Evolutionary conservation across 2,113 vertebrate genomes (phyloP), one percentile per base, ranked within the genome.

Genomic region (Lota lota): DNA sequence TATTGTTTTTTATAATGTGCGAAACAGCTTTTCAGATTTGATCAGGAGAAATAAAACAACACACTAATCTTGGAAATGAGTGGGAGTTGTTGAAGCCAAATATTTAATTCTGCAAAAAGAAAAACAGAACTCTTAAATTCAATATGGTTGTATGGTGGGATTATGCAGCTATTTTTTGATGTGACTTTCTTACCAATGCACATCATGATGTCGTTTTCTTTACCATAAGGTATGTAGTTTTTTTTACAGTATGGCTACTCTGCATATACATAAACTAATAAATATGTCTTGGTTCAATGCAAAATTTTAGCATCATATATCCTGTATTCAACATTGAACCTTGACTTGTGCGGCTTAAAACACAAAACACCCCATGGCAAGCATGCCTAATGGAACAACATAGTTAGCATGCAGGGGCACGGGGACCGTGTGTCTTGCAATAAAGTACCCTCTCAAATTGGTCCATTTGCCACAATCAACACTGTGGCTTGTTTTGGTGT

Each of bases 51-150:
- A 56, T n/a, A 56, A 56, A 56, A 18, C 15, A 56, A 56, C 53
- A n/a, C 53, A 56, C 53, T 56, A 56, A 56, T 56, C 53, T 56
- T 56, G 53, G 53, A 56, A 56, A 56, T 17, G 18, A 56, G 53
- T 56, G 53, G 17, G 53, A 17, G 53, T 56, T n/a, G 53, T n/a
- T 18, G 17, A 17, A n/a, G 16, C 53, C 53, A n/a, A 56, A 56
- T 14, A 56, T 47, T 47, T 47, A 8, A 6, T 47, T 47, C 8
- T 47, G 40, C 40, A 47, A 47, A 10, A 47, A 47, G 12, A 15
- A 17, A 56, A 56, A 18, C 16, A 56, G 53, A 61, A 61, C 21
- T 10, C 2, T 61, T 16, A 61, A 61, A 24, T 47, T 14, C 21
- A 11, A 14, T 14, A 47, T 28, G 21, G 21, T 61, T 21, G 14